Conservation (phyloP, 2,113 vertebrate genomes). For the Ctenomys sociabilis region DNA sequence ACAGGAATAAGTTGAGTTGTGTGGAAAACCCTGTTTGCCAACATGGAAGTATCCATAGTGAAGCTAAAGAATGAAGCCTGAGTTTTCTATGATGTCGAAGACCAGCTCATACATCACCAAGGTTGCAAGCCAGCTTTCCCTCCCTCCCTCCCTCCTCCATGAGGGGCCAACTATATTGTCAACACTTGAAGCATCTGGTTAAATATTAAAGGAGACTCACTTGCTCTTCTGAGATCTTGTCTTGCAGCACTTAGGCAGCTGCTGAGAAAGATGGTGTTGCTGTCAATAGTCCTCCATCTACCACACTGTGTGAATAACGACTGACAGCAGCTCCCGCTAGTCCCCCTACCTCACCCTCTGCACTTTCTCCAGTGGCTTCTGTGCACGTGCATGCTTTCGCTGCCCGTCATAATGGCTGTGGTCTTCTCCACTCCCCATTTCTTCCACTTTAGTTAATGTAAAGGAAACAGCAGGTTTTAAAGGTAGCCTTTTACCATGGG, state of each 20-base stretch:
- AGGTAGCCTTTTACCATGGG: background rate
- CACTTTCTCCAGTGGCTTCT: background rate
- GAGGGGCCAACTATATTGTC: too few species aligned
- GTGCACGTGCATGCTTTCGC: background rate
- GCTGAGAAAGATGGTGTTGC: slow-evolving; percentile 35
- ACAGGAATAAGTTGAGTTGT: background rate
- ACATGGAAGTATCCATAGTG: background rate
- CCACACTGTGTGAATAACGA: background rate
- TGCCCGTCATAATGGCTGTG: background rate
- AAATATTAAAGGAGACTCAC: slow-evolving; percentile 73
- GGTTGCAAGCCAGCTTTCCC: slow-evolving; percentile 24
- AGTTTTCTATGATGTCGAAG: background rate
- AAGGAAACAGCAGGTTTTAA: background rate
- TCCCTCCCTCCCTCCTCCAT: background rate
- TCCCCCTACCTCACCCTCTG: background rate
- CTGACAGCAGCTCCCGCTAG: background rate
- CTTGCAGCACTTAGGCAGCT: slow-evolving; percentile 63
- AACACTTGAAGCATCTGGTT: slow-evolving; percentile 65
- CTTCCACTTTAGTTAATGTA: background rate
- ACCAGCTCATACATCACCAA: slow-evolving; percentile 26
- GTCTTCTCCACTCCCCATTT: background rate
- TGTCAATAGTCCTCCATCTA: slow-evolving; percentile 27
- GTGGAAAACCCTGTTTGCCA: background rate
- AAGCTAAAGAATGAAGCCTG: background rate
- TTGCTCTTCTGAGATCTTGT: slow-evolving; percentile 59